Conservation (phyloP, 2,113 vertebrate species). For the Cynoglossus semilaevis region DNA sequence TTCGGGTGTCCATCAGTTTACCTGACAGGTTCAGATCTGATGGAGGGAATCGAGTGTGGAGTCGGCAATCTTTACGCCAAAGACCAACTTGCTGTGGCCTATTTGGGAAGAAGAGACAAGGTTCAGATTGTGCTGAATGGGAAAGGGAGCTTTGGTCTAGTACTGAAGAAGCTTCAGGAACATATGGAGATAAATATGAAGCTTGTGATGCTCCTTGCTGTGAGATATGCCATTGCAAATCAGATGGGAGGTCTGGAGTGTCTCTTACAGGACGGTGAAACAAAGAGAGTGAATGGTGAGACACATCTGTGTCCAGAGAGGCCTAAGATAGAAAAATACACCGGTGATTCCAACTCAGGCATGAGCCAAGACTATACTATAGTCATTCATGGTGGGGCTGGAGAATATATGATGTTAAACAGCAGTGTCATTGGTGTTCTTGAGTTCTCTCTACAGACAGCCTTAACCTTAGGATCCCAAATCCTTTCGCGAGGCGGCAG, state of each 20-base stretch:
- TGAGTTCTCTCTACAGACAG: slow-evolving; percentile 76
- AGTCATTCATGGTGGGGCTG: slow-evolving; percentile 79
- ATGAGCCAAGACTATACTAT: slow-evolving; percentile 61
- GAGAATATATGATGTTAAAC: slow-evolving; percentile 73
- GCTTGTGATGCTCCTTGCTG: slow-evolving; percentile 72
- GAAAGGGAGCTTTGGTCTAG: slow-evolving; percentile 71
- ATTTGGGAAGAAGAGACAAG: slow-evolving; percentile 73
- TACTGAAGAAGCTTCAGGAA: slow-evolving; percentile 64
- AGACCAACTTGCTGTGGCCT: slow-evolving; percentile 78
- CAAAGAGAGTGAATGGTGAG: slow-evolving; percentile 39
- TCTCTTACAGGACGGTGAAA: slow-evolving; percentile 53
- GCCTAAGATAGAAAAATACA: slow-evolving; percentile 12
- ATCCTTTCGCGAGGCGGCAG: slow-evolving; percentile 67
- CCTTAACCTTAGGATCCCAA: slow-evolving; percentile 68
- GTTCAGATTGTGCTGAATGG: slow-evolving; percentile 74
- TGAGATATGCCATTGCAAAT: slow-evolving; percentile 71
- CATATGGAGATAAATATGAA: slow-evolving; percentile 66
- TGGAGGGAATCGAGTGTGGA: slow-evolving; percentile 76
- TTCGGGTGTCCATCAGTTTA: slow-evolving; percentile 79
- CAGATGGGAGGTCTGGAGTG: slow-evolving; percentile 77
- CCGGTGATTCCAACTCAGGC: not conserved
- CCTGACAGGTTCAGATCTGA: slow-evolving; percentile 74
- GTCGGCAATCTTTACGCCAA: slow-evolving; percentile 79
- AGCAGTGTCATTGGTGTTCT: slow-evolving; percentile 59
- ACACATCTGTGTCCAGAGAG: slow-evolving; percentile 3